Conservation (phyloP, 2,113 vertebrate genomes). For the Pseudorhombus dupliciocellatus region DNA sequence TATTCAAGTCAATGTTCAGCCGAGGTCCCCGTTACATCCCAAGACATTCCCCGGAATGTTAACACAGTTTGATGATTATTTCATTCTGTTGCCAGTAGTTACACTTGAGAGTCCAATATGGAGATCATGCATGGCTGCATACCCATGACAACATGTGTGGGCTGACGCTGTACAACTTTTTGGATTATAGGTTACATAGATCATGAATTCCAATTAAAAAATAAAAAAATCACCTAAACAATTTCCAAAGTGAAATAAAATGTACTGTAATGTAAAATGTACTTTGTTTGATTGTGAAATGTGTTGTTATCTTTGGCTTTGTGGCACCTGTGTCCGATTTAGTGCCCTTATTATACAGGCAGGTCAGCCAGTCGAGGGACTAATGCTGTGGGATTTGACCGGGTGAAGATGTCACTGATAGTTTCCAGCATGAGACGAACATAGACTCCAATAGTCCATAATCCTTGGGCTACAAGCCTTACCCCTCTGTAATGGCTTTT, state of each 20-base stretch:
- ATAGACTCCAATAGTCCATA: slow-evolving; percentile 75
- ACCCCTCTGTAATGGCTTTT: slow-evolving; percentile 79
- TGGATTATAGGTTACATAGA: background rate
- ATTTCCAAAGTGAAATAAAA: background rate
- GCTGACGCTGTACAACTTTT: background rate
- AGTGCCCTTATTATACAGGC: slow-evolving; percentile 47
- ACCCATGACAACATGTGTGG: background rate
- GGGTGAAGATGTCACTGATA: slow-evolving; percentile 79
- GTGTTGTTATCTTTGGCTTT: slow-evolving; percentile 34
- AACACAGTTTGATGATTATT: slow-evolving; percentile 35
- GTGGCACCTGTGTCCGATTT: slow-evolving; percentile 21
- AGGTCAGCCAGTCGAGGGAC: slow-evolving; percentile 58
- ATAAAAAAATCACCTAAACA: background rate
- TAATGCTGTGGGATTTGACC: slow-evolving; percentile 76
- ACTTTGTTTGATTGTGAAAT: background rate
- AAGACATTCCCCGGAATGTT: slow-evolving; percentile 23
- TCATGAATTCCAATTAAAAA: background rate
- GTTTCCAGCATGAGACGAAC: slow-evolving; percentile 72
- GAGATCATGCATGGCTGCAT: slow-evolving; percentile 19
- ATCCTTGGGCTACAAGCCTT: slow-evolving; percentile 73
- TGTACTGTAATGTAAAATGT: background rate
- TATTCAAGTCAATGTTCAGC: slow-evolving; percentile 36
- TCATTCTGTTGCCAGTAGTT: slow-evolving; percentile 17
- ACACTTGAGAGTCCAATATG: background rate
- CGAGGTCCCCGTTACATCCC: background rate